Base-by-base conservation (phyloP, 1,140 invertebrate genomes). In the Drosophila subpulchrella region DNA sequence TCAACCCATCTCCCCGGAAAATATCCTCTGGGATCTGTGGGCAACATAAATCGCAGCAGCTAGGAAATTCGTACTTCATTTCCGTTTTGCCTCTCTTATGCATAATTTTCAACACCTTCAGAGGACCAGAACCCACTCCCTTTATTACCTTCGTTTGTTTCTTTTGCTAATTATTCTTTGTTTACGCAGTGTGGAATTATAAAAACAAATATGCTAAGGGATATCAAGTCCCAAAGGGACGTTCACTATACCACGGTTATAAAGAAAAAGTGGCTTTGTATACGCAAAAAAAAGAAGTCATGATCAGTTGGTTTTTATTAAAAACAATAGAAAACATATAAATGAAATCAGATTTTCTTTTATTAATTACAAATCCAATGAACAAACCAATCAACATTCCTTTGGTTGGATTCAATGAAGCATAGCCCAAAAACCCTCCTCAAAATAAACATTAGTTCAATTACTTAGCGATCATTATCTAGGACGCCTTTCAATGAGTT, bases 41-140 rank as follows among this genome's bases (percentile, higher is more conserved):
- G 30, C 47, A 51, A 55, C 73, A 76, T 76, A 76, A 76, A 76
- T 76, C 73, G 73, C 55, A 68, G 59, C 47, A 65, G 50, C 63
- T 76, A 66, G 61, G 42, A 88, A 86, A 86, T 86, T 86, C 76
- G 83, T 86, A 88, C 82, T 86, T 88, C 72, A 88, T 86, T 82
- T 83, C 75, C 78, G 57, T 39, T 61, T 41, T 60, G 1, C 10
- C 55, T 13, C 54, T 58, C 67, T 71, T 82, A 75, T 88, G 82
- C 70, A 75, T 78, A 78, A 86, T 82, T 82, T 85, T 80, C 78
- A 74, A 78, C 82, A 66, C 74, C 74, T 66, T 56, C 60, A n/a
- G 47, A 34, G 39, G 20, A 4, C 3, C 5, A 34, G 24, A 10
- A 32, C 44, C 42, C 57, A 53, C 42, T 57, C 46, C 41, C 60